Conservation (phyloP, 2,797 vertebrate species). For the Artibeus jamaicensis region DNA sequence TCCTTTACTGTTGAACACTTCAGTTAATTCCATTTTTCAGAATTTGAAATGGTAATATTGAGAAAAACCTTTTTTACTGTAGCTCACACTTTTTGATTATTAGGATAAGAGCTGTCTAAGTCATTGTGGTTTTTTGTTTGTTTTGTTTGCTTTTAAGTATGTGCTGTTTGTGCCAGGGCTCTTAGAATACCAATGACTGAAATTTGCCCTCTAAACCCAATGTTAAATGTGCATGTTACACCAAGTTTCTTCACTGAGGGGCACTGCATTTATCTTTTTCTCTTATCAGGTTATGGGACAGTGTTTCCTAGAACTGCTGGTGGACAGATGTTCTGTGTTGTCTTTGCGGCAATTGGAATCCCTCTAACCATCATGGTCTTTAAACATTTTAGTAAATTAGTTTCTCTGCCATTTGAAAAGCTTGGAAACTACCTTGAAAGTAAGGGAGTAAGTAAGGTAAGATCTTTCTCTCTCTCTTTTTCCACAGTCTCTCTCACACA, state of each 20-base stretch:
- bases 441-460: constrained; percentile 82
- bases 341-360: constrained; percentile 83
- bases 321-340: constrained; percentile 82
- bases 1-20: background rate
- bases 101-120: background rate
- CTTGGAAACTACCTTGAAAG: constrained; percentile 74
- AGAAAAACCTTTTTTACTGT: background rate
- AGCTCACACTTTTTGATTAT: background rate
- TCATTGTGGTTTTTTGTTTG: background rate
- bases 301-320: constrained; percentile 78
- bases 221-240: background rate
- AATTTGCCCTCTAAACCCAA: background rate
- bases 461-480: background rate
- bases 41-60: background rate
- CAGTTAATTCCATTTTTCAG: background rate
- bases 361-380: constrained; percentile 82
- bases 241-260: background rate
- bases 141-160: background rate
- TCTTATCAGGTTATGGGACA: constrained; percentile 80
- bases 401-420: constrained; percentile 77
- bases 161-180: background rate
- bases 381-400: constrained; percentile 71
- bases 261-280: background rate
- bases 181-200: background rate
- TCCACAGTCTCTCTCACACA: background rate